phyloP scores from a whole-genome alignment of 2,113 vertebrate species.

The Globicephala melas region DNA sequence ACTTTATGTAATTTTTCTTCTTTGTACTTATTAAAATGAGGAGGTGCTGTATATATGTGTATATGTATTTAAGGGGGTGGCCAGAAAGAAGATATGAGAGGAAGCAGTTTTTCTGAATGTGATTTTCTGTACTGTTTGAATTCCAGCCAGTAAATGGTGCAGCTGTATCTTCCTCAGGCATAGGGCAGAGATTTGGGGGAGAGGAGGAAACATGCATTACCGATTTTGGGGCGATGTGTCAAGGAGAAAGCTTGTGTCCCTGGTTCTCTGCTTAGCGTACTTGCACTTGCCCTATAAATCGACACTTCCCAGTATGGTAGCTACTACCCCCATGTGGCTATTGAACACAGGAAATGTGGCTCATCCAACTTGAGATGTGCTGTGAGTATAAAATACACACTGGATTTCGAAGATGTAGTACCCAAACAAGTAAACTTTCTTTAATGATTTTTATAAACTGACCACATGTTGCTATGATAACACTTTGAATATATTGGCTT shows the following conservation, averaged over 20 bases:
- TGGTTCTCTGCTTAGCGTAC: neutral
- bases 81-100: neutral
- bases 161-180: neutral
- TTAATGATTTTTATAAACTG: neutral
- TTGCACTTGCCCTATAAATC: neutral
- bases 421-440: neutral
- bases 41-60: too few relatives aligned
- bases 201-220: neutral
- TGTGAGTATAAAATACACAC: neutral
- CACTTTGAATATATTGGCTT: neutral
- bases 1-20: neutral
- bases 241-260: neutral
- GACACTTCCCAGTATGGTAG: fast-evolving
- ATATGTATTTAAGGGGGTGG: neutral
- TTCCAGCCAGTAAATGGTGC: neutral
- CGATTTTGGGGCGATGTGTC: neutral
- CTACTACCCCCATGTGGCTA: neutral
- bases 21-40: neutral
- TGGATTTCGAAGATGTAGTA: neutral
- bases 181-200: neutral
- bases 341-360: neutral
- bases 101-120: neutral
- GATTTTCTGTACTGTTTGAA: neutral
- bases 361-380: neutral
- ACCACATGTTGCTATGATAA: neutral